A percentile compares a stretch with the other conserved stretches of the same genome.
Conservation (phyloP, 2,888 invertebrate genomes). For the Parascotia fuliginaria region DNA sequence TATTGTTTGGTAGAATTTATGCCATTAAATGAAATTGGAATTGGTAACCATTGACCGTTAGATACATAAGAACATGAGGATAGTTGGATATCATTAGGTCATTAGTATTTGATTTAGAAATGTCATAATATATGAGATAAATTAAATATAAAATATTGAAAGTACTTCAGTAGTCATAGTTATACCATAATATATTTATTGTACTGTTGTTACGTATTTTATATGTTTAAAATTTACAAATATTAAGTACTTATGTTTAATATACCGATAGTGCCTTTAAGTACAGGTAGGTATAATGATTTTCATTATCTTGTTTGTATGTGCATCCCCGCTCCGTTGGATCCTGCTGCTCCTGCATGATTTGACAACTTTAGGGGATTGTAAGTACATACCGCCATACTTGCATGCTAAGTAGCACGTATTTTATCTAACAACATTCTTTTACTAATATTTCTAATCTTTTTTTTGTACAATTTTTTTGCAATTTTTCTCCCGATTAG, state of each 20-base stretch:
- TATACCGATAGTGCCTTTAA: constrained; percentile 39
- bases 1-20: constrained; percentile 31
- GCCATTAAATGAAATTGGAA: constrained; percentile 13
- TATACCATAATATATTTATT: constrained; percentile 9
- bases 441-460: constrained; percentile 30
- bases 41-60: constrained; percentile 28
- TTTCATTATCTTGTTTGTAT: constrained; percentile 69
- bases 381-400: constrained; percentile 71
- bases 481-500: constrained; percentile 25
- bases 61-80: constrained; percentile 13
- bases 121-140: constrained; percentile 9
- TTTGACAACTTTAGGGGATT: constrained; percentile 79
- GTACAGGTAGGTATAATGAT: constrained; percentile 47
- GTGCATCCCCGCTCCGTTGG: constrained; percentile 72
- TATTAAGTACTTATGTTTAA: constrained; percentile 7
- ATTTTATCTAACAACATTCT: constrained; percentile 17
- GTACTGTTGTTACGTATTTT: constrained; percentile 22
- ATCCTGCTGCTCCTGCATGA: constrained; percentile 83
- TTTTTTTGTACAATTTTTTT: constrained; percentile 28
- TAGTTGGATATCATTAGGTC: constrained; percentile 16
- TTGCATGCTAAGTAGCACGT: constrained; percentile 48
- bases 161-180: constrained; percentile 27
- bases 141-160: constrained; percentile 13
- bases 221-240: constrained; percentile 19
- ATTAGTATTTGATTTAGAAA: constrained; percentile 27